phyloP scores from a whole-genome alignment of 1,140 invertebrate species.

The Leptinotarsa texana region DNA sequence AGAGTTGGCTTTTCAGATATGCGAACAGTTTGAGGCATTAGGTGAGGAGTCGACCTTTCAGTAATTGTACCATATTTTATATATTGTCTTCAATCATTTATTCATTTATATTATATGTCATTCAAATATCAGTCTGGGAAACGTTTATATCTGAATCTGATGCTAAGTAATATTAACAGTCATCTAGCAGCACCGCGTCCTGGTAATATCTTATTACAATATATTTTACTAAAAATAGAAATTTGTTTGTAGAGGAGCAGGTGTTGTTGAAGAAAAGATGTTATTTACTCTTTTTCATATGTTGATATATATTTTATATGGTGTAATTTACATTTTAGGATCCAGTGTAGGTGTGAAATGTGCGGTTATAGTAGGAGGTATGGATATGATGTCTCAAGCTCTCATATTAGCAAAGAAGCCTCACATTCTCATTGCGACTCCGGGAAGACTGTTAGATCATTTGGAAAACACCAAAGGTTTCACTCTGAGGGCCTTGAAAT shows the following conservation, averaged over 20 bases:
- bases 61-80: too few species aligned
- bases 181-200: too few species aligned
- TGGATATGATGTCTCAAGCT: conserved; percentile 95
- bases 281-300: too few species aligned
- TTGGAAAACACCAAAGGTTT: conserved; percentile 95
- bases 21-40: conserved; percentile 93
- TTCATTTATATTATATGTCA: too few species aligned
- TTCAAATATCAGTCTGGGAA: too few species aligned
- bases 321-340: conserved; percentile 52
- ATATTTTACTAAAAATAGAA: too few species aligned
- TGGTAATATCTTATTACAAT: too few species aligned
- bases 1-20: conserved; percentile 96
- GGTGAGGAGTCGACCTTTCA: conserved; percentile 59
- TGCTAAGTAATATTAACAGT: too few species aligned
- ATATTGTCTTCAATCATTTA: too few species aligned
- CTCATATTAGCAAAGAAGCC: conserved; percentile 91
- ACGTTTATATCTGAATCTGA: too few species aligned
- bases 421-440: conserved; percentile 92
- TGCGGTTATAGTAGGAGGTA: conserved; percentile 95
- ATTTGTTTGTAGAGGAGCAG: not conserved
- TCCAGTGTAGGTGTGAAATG: conserved; percentile 89
- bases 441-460: conserved; percentile 87
- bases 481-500: conserved; percentile 83
- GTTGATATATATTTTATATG: not conserved
- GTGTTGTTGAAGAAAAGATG: not conserved